Conservation (phyloP, 2,888 invertebrate species). For the Xestobium rufovillosum region DNA sequence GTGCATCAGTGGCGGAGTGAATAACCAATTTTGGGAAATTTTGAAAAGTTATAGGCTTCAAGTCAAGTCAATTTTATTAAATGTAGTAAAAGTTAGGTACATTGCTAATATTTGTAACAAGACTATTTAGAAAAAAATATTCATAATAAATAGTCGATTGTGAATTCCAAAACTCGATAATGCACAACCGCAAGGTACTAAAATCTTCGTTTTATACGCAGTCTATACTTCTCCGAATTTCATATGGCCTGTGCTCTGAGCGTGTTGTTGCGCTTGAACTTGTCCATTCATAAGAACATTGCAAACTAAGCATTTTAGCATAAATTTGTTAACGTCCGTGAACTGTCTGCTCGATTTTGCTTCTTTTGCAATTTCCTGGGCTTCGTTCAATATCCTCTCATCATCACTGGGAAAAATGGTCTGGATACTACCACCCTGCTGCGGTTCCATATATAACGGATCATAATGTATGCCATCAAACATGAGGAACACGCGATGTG, state of each 20-base stretch:
- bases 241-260: conserved; percentile 73
- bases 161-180: no score
- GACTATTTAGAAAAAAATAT: no score
- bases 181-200: no score
- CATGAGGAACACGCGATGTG: conserved; percentile 75
- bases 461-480: conserved; percentile 98
- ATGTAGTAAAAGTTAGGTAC: no score
- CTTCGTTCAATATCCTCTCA: conserved; percentile 64
- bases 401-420: conserved; percentile 78
- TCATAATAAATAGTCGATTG: no score
- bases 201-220: no score
- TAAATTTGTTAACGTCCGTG: conserved; percentile 83
- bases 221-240: conserved; percentile 73
- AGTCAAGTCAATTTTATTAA: no score
- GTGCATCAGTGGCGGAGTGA: no score
- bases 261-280: conserved; percentile 75
- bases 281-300: conserved; percentile 70
- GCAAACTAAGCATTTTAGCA: conserved; percentile 77
- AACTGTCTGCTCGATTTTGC: conserved; percentile 84
- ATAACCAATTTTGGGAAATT: no score
- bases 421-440: conserved; percentile 63
- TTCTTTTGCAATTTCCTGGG: conserved; percentile 77
- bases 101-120: no score
- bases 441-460: conserved; percentile 79
- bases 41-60: no score